A percentile compares a stretch with the other conserved stretches of the same genome.
Conservation (phyloP, 2,113 vertebrate genomes). For the Machaerirhynchus nigripectus region DNA sequence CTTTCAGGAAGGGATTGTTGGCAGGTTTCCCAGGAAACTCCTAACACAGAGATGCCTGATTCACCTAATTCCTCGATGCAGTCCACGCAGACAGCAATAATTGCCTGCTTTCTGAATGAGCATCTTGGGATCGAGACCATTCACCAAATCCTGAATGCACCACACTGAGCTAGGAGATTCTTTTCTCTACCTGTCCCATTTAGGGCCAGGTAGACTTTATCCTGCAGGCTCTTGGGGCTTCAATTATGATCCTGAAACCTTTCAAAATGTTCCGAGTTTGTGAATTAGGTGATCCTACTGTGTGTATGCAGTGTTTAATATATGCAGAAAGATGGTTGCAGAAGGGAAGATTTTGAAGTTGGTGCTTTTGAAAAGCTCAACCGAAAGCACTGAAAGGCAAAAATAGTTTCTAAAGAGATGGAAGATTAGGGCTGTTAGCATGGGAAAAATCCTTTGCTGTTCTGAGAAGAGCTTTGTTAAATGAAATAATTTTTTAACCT, state of each 20-base stretch:
- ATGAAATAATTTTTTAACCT: background rate
- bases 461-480: background rate
- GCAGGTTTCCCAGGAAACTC: conserved; percentile 11
- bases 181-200: background rate
- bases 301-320: background rate
- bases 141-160: background rate
- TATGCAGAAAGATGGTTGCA: background rate
- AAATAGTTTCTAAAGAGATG: background rate
- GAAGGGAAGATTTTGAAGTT: background rate
- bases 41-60: background rate
- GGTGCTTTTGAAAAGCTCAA: background rate
- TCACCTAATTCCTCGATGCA: background rate
- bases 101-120: background rate
- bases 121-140: background rate
- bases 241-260: background rate
- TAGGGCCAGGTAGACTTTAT: background rate
- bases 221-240: background rate
- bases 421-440: background rate
- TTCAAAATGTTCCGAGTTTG: background rate
- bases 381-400: background rate
- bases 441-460: background rate
- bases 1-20: background rate
- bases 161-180: background rate
- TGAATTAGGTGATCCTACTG: background rate
- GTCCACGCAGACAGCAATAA: background rate